Base-by-base conservation (phyloP, 2,797 vertebrate genomes). In the Protonibea diacanthus region DNA sequence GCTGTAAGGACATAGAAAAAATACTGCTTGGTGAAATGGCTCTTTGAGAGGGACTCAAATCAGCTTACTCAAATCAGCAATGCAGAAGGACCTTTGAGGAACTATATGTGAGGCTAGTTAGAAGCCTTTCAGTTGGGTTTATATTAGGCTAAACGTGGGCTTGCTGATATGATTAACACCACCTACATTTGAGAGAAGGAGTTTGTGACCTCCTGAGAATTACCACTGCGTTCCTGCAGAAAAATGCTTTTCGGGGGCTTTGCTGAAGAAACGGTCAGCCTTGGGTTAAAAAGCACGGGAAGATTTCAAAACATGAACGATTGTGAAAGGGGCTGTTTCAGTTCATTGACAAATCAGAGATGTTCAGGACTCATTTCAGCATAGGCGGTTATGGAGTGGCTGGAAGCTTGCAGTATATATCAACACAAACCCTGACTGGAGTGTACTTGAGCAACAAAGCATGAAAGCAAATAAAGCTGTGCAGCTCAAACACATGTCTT, bases 141-240 rank as follows among this genome's bases (percentile, higher is more conserved):
- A 80, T 81, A 80, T 85, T 76, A n/a, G n/a, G n/a, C n/a, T n/a
- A 69, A 83, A 65, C 65, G 21, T 1, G 0, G 49, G 38, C 73
- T 25, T 25, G 53, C 51, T 60, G 64, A 80, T 71, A 76, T 74
- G 58, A 83, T 81, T 66, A 68, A 62, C 74, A 69, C 55, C 71
- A 44, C 79, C 71, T 74, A 68, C 47, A 59, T 66, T 58, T 58
- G 57, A 58, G 77, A 59, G 56, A 77, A 68, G 0, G 23, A 20
- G 68, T 74, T 38, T 52, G 21, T 58, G 56, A 64, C 68, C 72
- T 67, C 33, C 5, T 29, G 75, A 53, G 71, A 78, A 77, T 70
- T 12, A 52, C 52, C 58, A 8, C 6, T 74, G 61, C 49, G 38
- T 73, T 23, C 15, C 66, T 44, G 27, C 69, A 48, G 51, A 61